phyloP scores from a whole-genome alignment of 2,888 invertebrate species.

The Agriopis marginaria region DNA sequence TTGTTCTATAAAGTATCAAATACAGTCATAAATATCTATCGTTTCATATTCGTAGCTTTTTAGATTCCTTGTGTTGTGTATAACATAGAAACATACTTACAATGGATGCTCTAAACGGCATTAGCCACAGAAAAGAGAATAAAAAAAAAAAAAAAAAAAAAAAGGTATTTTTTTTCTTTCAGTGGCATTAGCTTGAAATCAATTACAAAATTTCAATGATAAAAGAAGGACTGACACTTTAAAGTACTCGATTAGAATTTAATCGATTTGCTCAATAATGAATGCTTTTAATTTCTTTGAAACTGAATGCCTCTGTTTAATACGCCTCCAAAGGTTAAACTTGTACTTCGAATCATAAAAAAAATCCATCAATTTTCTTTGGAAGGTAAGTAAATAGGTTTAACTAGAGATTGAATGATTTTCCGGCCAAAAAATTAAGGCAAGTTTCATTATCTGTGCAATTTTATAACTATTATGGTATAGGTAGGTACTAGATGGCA shows the following conservation, averaged over 20 bases:
- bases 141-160: background rate
- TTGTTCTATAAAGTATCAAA: no score
- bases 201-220: slow-evolving; percentile 7
- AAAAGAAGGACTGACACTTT: slow-evolving; percentile 5
- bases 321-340: slow-evolving; percentile 8
- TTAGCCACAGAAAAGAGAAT: background rate
- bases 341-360: slow-evolving; percentile 17
- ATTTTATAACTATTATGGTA: no score
- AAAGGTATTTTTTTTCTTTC: background rate
- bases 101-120: no score
- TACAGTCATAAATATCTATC: no score
- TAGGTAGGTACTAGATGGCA: no score
- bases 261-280: slow-evolving; percentile 30
- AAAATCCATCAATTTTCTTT: slow-evolving; percentile 26
- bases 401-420: slow-evolving; percentile 4
- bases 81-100: no score
- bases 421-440: no score
- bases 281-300: slow-evolving; percentile 21
- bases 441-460: no score
- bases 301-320: slow-evolving; percentile 9
- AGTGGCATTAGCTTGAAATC: slow-evolving; percentile 6
- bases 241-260: slow-evolving; percentile 3
- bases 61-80: no score
- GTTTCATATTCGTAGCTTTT: no score
- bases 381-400: slow-evolving; percentile 17